phyloP scores from a whole-genome alignment of 2,113 vertebrate genomes.

The Sinocyclocheilus anophthalmus region DNA sequence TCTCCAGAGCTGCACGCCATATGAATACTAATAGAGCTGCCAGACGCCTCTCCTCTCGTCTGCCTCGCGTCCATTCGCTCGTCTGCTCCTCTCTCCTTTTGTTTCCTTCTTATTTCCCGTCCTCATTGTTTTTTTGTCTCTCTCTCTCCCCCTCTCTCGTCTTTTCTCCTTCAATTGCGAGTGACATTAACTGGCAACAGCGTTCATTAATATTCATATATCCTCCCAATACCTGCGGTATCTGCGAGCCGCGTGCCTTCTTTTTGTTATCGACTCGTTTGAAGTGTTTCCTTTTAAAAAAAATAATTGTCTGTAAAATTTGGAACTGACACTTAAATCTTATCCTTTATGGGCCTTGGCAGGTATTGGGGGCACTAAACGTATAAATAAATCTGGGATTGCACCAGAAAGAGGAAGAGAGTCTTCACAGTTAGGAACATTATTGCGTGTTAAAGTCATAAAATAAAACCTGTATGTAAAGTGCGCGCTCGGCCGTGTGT shows the following conservation, averaged over 20 bases:
- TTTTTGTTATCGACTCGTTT: conserved; percentile 28
- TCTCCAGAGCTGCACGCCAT: conserved; percentile 89
- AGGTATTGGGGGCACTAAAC: not conserved
- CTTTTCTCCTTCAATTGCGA: conserved; percentile 51
- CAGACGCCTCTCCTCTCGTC: conserved; percentile 72
- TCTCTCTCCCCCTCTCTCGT: conserved; percentile 26
- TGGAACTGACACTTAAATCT: conserved; percentile 19
- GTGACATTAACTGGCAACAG: conserved; percentile 53
- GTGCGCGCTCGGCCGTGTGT: conserved; percentile 18
- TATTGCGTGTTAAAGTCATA: not conserved
- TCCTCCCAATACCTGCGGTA: conserved; percentile 41
- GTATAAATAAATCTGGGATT: conserved; percentile 32
- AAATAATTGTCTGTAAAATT: conserved; percentile 38
- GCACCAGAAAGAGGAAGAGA: not conserved
- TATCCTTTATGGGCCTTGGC: conserved; percentile 17
- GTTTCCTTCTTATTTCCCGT: conserved; percentile 39
- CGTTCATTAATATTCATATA: conserved; percentile 56
- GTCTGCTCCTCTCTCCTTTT: conserved; percentile 45
- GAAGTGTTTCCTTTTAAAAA: conserved; percentile 27
- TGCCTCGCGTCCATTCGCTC: conserved; percentile 41
- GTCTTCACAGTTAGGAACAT: not conserved
- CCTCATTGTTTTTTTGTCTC: conserved; percentile 51
- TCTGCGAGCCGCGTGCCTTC: conserved; percentile 4
- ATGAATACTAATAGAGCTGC: conserved; percentile 93
- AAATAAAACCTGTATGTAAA: conserved; percentile 10